Evolutionary conservation across 2,797 vertebrate genomes (phyloP).

Genomic region (Darevskia nairensis): DNA sequence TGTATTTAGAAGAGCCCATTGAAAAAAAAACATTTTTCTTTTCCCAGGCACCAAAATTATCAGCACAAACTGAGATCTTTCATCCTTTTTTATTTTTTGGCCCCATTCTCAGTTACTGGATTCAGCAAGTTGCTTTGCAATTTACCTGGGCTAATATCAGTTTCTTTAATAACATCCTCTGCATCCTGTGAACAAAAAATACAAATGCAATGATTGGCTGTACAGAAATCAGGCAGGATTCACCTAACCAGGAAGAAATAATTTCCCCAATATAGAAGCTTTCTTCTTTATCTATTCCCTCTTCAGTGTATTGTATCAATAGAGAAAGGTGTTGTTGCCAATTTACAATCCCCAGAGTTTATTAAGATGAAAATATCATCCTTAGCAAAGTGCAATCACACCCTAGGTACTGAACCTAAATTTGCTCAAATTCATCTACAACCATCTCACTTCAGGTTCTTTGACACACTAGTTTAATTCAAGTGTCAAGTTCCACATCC

Average conservation of each 20-base stretch:
- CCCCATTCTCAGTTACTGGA: fast-evolving
- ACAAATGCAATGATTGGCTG: slow-evolving; percentile 22
- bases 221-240: not conserved
- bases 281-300: not conserved
- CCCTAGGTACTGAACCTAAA: not conserved
- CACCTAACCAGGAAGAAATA: not conserved
- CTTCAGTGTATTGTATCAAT: not conserved
- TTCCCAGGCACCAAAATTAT: not conserved
- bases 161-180: slow-evolving; percentile 55
- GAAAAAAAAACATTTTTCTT: no score
- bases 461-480: not conserved
- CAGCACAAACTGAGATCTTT: not conserved
- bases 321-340: not conserved
- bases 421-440: not conserved
- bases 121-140: not conserved
- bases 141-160: slow-evolving; percentile 42
- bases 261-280: not conserved
- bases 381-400: slow-evolving; percentile 16
- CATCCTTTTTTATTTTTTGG: not conserved
- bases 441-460: not conserved
- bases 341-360: not conserved
- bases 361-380: fast-evolving
- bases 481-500: not conserved
- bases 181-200: slow-evolving; percentile 60
- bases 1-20: not conserved